Conservation (phyloP, 2,888 invertebrate species). For the Microctonus hyperodae region DNA sequence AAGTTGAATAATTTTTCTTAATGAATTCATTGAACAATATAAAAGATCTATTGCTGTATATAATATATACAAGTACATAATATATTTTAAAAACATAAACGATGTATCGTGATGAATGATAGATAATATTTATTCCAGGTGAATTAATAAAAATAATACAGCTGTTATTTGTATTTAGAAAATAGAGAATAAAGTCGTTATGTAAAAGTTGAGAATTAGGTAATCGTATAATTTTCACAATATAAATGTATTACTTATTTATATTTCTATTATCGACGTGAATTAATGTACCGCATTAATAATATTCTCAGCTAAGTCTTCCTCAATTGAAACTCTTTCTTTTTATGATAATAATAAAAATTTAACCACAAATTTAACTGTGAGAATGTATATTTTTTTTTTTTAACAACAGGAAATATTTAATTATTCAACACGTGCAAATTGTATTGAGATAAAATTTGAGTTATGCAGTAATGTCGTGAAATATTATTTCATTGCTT, state of each 20-base stretch:
- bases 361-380: neutral
- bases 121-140: neutral
- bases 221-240: neutral
- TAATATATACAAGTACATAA: too few species aligned
- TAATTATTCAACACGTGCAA: neutral
- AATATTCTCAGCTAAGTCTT: neutral
- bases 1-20: neutral
- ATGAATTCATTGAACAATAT: neutral
- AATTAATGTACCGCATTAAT: neutral
- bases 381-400: neutral
- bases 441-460: neutral
- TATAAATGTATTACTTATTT: conserved; percentile 3
- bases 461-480: neutral
- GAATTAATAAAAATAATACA: neutral
- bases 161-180: neutral
- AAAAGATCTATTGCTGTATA: neutral
- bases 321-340: neutral
- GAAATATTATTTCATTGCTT: neutral
- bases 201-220: conserved; percentile 11
- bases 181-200: neutral
- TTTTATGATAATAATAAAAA: neutral
- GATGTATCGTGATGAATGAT: neutral
- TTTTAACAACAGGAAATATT: neutral
- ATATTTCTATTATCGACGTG: neutral
- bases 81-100: neutral